phyloP scores from a whole-genome alignment of 2,113 vertebrate genomes.

The Ibidorhyncha struthersii region DNA sequence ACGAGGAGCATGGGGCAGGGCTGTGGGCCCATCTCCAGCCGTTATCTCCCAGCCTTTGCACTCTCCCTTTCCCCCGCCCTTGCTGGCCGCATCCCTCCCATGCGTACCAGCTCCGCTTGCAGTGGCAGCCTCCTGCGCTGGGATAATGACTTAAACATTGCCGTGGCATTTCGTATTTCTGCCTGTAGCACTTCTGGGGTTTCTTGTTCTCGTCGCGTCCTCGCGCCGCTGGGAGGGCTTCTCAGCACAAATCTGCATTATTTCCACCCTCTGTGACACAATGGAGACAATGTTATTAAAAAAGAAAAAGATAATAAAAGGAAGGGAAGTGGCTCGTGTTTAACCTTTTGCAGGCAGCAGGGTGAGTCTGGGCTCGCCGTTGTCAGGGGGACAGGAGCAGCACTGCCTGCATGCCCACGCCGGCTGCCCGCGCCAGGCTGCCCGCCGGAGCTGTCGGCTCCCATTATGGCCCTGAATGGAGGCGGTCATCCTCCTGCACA shows the following conservation, averaged over 20 bases:
- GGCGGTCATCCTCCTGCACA: not conserved
- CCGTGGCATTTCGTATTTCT: not conserved
- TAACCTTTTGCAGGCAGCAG: not conserved
- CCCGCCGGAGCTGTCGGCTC: constrained; percentile 17
- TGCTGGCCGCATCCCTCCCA: not conserved
- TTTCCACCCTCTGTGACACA: not conserved
- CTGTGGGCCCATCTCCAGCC: not conserved
- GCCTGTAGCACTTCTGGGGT: not conserved
- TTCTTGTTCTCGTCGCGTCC: not conserved
- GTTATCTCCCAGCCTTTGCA: not conserved
- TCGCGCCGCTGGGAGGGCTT: not conserved
- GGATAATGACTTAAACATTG: not conserved
- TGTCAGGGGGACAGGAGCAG: constrained; percentile 9
- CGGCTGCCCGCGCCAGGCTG: not conserved
- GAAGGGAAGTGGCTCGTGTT: not conserved
- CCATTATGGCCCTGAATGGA: not conserved
- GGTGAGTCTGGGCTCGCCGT: not conserved
- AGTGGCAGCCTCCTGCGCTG: not conserved
- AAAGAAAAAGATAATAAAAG: not conserved
- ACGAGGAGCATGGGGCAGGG: not conserved
- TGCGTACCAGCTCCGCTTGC: not conserved
- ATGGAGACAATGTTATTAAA: not conserved
- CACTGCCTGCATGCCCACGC: not conserved
- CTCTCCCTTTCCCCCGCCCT: accelerated
- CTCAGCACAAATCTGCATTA: not conserved